Evolutionary conservation across 2,113 vertebrate species (phyloP).

Genomic region (Miniopterus natalensis): DNA sequence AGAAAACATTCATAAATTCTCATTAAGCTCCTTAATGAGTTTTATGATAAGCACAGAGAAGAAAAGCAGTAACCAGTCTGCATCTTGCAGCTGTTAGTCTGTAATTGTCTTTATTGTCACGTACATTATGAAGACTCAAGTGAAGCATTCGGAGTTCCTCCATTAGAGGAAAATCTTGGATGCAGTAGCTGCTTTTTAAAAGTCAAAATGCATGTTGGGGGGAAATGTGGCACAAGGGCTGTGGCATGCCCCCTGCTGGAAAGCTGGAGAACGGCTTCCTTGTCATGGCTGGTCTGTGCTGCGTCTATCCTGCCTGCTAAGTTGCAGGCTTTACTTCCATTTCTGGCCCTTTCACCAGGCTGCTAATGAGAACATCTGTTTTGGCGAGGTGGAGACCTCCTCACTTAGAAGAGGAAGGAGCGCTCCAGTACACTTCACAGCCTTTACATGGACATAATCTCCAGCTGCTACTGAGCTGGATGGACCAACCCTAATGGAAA

Average conservation of each 20-base stretch:
- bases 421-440: not conserved
- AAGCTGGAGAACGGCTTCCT: not conserved
- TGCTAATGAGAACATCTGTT: not conserved
- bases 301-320: rapidly evolving
- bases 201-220: not conserved
- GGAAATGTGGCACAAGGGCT: not conserved
- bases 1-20: conserved; percentile 41
- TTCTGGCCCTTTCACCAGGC: not conserved
- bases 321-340: not conserved
- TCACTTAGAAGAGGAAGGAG: not conserved
- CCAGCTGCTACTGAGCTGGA: not conserved
- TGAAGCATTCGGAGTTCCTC: not conserved
- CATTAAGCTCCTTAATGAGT: conserved; percentile 53
- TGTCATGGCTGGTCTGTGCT: rapidly evolving
- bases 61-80: not conserved
- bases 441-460: not conserved
- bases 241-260: not conserved
- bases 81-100: not conserved
- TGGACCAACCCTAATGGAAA: not conserved
- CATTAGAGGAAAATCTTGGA: conserved; percentile 31
- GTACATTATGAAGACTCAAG: not conserved
- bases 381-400: not conserved
- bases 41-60: conserved; percentile 47
- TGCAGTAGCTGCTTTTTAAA: not conserved
- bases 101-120: not conserved